Evolutionary conservation across 2,888 invertebrate genomes (phyloP).

Genomic region (Caenorhabditis doughertyi): DNA sequence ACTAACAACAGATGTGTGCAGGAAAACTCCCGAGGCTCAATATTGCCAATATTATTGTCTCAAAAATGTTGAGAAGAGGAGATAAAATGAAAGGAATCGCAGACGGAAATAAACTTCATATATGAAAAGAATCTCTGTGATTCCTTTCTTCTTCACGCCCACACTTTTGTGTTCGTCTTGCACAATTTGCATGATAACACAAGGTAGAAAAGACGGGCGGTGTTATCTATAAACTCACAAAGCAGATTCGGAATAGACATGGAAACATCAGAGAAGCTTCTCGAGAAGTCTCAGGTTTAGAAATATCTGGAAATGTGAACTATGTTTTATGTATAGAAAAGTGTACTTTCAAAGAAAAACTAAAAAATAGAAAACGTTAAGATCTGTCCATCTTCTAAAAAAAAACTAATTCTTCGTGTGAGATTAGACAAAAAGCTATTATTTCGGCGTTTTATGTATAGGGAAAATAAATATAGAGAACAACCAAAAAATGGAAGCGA

Average conservation of each 20-base stretch:
- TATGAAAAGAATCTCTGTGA: background rate
- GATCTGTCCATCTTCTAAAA: background rate
- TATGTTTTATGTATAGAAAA: too few relatives aligned
- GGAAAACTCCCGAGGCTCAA: constrained; percentile 4
- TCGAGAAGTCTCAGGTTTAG: too few relatives aligned
- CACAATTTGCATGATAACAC: constrained; percentile 35
- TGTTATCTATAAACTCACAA: too few relatives aligned
- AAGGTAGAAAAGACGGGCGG: background rate
- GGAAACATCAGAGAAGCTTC: too few relatives aligned
- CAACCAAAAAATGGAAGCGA: background rate
- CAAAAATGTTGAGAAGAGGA: background rate
- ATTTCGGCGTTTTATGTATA: background rate
- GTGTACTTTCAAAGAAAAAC: background rate
- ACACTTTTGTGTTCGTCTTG: background rate
- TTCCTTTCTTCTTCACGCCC: background rate
- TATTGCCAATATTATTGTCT: constrained; percentile 34
- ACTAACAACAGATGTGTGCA: constrained; percentile 55
- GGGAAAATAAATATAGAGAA: background rate
- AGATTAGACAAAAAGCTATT: background rate
- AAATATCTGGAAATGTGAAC: too few relatives aligned
- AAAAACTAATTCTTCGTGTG: constrained; percentile 22
- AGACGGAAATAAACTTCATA: background rate
- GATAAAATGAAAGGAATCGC: background rate
- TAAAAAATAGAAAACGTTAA: background rate
- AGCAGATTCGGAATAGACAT: too few relatives aligned